Base-by-base conservation (phyloP, 2,888 invertebrate genomes). In the Luperina testacea region DNA sequence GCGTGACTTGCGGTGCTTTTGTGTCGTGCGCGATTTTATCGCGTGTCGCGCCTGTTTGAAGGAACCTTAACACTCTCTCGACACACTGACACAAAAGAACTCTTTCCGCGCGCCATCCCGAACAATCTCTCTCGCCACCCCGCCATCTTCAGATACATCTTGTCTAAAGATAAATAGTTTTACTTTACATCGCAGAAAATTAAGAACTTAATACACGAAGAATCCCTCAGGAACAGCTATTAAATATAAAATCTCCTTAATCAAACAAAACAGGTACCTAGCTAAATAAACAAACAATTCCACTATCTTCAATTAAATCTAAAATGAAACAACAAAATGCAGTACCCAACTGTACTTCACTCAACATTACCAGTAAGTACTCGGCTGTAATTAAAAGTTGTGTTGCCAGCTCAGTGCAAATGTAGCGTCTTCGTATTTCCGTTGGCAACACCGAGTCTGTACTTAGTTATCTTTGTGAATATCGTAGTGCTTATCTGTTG, bases 301-400 rank as follows among this genome's bases (percentile, higher is more conserved):
- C 53, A 72, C 75, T 74, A 84, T 80, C 85, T 77, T 51, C 73
- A 80, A 76, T 77, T 80, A 69, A 84, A 87, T 87, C 71, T 74
- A 74, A 79, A 84, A 87, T 77, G 32, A 65, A 84, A 77, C 67
- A 84, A 80, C 74, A 75, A 73, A 74, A 78, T 64, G 71, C 42
- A 59, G 53, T 67, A 42, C 71, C 38, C 64, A 45, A 71, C 75
- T 74, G 20, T 38, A 63, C 9, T 63, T 63, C 32, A 32, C 63
- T 63, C 59, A 61, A 70, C 85, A 72, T 72, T 81, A 78, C 75
- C 63, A 76, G 75, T 79, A 74, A 76, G 75, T 79, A 74, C 82
- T 83, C 76, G 24, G 42, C 73, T 59, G 84, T 88, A 88, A 86
- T 88, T 87, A 90, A 86, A 87, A 87, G 77, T 90, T 81, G 80